Evolutionary conservation across 1,140 invertebrate genomes (phyloP).

Genomic region (Macrosteles quadrilineatus): DNA sequence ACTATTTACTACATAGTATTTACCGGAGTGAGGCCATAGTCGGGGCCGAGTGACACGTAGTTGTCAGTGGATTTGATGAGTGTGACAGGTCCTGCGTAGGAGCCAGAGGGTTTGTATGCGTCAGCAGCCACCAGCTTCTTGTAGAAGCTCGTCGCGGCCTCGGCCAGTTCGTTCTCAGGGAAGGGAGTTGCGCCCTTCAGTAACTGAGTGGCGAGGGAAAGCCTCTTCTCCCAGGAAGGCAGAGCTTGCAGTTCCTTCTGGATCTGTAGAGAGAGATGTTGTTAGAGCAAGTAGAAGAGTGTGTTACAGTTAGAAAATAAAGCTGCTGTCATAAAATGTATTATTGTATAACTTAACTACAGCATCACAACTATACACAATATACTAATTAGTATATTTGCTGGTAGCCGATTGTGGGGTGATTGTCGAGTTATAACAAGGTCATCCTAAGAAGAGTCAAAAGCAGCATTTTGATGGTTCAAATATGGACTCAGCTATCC

Average conservation of each 20-base stretch:
- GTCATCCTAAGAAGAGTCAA: too few species aligned
- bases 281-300: too few species aligned
- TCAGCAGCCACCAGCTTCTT: constrained; percentile 71
- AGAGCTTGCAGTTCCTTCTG: constrained; percentile 58
- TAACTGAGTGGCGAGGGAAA: constrained; percentile 55
- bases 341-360: too few species aligned
- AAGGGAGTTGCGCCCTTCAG: constrained; percentile 53
- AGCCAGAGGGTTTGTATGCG: constrained; percentile 66
- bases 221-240: constrained; percentile 56
- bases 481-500: too few species aligned
- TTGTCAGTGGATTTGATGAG: constrained; percentile 82
- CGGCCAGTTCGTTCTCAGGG: constrained; percentile 58
- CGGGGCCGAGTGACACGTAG: constrained; percentile 67
- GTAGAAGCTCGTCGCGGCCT: constrained; percentile 71
- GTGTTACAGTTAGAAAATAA: too few species aligned
- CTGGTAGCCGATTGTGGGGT: too few species aligned
- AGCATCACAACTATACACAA: too few species aligned
- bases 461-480: too few species aligned
- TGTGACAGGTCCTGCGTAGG: constrained; percentile 68
- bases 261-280: constrained; percentile 49
- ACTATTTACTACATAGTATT: too few species aligned
- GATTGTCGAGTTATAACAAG: too few species aligned
- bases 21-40: constrained; percentile 80
- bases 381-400: too few species aligned
- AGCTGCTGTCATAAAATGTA: too few species aligned